A percentile compares a stretch with the other conserved stretches of the same genome.
These are phyloP conservation scores for Rambutsinella grinnellia DNA, from an alignment of 2,888 invertebrate species.

Conservation along the genomic window DNA sequence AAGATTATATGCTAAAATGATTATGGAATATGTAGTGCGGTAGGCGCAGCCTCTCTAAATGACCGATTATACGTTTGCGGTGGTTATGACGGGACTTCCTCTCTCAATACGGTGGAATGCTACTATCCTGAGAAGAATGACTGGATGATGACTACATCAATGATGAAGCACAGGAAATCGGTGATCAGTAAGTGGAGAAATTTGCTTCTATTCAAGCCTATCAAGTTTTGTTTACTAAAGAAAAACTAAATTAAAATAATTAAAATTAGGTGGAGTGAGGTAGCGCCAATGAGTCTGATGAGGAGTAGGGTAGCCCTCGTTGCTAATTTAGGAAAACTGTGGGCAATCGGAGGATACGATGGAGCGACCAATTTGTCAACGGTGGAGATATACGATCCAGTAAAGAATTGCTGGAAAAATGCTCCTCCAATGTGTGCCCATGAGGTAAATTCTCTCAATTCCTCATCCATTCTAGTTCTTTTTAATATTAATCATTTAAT, in stretches of 20 bases:
- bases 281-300: conserved; percentile 86
- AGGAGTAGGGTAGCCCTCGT: conserved; percentile 85
- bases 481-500: background rate
- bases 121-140: conserved; percentile 81
- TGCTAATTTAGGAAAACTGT: conserved; percentile 86
- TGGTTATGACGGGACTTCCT: conserved; percentile 86
- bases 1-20: too few species aligned
- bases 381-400: conserved; percentile 87
- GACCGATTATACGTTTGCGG: conserved; percentile 87
- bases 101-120: conserved; percentile 85
- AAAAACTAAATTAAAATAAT: background rate
- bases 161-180: conserved; percentile 80
- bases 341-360: conserved; percentile 85
- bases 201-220: background rate
- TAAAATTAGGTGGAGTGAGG: conserved; percentile 77
- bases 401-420: conserved; percentile 79
- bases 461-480: background rate
- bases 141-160: conserved; percentile 81
- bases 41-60: conserved; percentile 84
- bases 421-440: conserved; percentile 86
- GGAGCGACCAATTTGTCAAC: conserved; percentile 85
- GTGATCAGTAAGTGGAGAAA: conserved; percentile 73
- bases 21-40: conserved; percentile 76
- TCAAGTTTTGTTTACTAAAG: background rate
- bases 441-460: conserved; percentile 71